phyloP scores from a whole-genome alignment of 2,888 invertebrate species.

The Achlya flavicornis region DNA sequence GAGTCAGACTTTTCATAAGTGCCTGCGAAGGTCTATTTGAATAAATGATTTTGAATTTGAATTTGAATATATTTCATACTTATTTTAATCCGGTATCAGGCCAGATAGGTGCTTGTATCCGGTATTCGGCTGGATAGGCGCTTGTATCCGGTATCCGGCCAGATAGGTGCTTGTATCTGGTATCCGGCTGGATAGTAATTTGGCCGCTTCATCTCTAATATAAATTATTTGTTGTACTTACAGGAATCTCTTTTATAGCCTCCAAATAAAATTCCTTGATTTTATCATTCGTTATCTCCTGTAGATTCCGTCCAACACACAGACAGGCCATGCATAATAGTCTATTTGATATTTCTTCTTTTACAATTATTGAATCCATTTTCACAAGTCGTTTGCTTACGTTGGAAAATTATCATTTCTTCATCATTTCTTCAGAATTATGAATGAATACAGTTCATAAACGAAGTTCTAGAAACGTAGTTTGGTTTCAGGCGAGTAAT shows the following conservation, averaged over 20 bases:
- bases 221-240: constrained; percentile 40
- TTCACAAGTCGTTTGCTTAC: constrained; percentile 15
- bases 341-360: constrained; percentile 44
- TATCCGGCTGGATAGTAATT: too few species aligned
- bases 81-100: too few species aligned
- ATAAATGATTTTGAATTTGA: too few species aligned
- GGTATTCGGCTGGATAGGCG: too few species aligned
- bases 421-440: not conserved
- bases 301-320: constrained; percentile 57
- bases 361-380: constrained; percentile 44
- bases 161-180: too few species aligned
- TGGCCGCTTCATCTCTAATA: not conserved
- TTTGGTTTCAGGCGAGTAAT: not conserved
- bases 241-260: constrained; percentile 64
- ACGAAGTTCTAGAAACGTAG: not conserved
- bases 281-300: constrained; percentile 53
- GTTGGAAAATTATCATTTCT: not conserved
- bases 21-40: too few species aligned
- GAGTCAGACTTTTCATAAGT: too few species aligned
- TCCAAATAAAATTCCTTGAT: constrained; percentile 58
- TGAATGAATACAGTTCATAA: not conserved
- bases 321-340: constrained; percentile 68
- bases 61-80: too few species aligned
- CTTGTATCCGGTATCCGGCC: too few species aligned
- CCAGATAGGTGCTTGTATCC: too few species aligned